Evolutionary conservation across 1,140 invertebrate species (phyloP), one percentile per base, ranked within the genome.

Genomic region (Sweltsa coloradensis): DNA sequence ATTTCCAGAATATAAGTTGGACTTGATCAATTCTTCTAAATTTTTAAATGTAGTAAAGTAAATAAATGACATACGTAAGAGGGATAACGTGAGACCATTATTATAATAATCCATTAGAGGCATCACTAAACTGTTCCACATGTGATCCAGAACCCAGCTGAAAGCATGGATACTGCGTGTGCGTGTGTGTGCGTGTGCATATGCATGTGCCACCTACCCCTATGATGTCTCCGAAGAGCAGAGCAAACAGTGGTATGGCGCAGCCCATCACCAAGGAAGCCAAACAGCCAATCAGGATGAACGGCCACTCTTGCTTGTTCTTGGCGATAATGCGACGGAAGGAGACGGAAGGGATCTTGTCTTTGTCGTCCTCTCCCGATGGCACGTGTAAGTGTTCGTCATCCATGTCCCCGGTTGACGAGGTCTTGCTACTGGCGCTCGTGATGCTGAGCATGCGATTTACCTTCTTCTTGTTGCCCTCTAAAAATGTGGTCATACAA

Each of bases 211-310:
- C n/a, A n/a, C n/a, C n/a, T n/a, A 75, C 71, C 43, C 67, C 68
- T 25, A 78, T 58, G 47, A 76, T 66, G 55, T 77, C 69, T 31
- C 71, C 66, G 57, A 78, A 69, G 3, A 75, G 46, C 34, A 78
- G 57, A 2, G 74, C 66, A 57, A 72, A 76, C 9, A 58, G 53
- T 7, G 75, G 73, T 16, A 68, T 61, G 34, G 62, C 53, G 22
- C 53, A 56, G 9, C 74, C 74, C 45, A 63, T 61, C 7, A 74
- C 51, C 0, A 64, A 45, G 9, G 70, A 57, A 6, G 57, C 57
- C 2, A 75, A 29, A 18, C 60, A 57, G n/a, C 73, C 74, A 11
- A 68, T 29, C 3, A 65, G 5, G 24, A 76, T 69, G 44, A 63
- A 67, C 3, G 53, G 54, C 69, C 69, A 74, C 53, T 76, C 74